Conservation (phyloP, 2,113 vertebrate genomes). For the Callithrix jacchus region DNA sequence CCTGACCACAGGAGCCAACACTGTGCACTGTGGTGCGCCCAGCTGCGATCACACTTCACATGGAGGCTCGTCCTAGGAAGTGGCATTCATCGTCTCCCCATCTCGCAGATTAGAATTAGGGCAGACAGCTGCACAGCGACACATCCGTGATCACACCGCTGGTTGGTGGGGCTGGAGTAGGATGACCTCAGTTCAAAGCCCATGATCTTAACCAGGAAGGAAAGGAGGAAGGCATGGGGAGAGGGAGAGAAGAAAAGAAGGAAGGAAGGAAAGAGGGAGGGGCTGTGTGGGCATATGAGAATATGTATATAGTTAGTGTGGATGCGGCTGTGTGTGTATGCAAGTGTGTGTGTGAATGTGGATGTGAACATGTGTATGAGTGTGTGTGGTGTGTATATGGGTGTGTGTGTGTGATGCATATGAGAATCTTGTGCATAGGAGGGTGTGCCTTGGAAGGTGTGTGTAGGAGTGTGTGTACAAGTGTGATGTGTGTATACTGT, state of each 20-base stretch:
- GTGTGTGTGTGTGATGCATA: neutral
- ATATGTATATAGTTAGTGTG: neutral
- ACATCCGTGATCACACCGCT: accelerated
- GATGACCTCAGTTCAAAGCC: neutral
- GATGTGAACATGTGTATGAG: too few species aligned
- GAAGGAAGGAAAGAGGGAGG: too few species aligned
- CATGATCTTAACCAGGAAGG: neutral
- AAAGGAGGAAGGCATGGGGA: neutral
- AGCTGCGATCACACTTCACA: neutral
- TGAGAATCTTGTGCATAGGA: neutral
- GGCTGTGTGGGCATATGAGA: neutral
- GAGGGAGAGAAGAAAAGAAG: too few species aligned
- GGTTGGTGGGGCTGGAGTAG: neutral
- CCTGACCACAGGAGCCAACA: neutral
- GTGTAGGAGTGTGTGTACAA: neutral
- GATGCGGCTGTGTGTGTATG: neutral
- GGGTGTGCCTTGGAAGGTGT: neutral
- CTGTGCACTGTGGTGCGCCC: neutral
- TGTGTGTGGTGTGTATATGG: too few species aligned
- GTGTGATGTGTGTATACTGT: too few species aligned
- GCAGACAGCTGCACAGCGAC: too few species aligned
- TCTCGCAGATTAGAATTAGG: neutral
- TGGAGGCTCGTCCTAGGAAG: neutral
- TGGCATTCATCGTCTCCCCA: neutral
- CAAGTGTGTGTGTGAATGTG: neutral